Evolutionary conservation across 2,797 vertebrate genomes (phyloP), one percentile per base, ranked within the genome.

Genomic region (Epinephelus malabaricus): DNA sequence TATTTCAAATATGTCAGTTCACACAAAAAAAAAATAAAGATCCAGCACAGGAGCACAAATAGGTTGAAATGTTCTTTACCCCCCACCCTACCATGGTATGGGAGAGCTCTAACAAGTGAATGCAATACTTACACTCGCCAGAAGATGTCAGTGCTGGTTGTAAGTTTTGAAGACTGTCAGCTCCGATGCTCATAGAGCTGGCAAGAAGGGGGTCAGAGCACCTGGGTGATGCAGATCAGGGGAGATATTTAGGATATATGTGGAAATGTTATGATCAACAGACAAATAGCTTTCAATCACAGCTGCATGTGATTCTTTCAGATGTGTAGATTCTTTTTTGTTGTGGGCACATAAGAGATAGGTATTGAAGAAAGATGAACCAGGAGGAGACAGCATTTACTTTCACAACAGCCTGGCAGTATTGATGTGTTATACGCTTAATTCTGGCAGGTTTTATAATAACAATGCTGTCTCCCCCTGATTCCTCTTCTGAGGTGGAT

Each of bases 111-210:
- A n/a, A 15, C 2, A 49, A 51, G 15, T 1, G 1, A 38, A n/a
- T 69, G 59, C 25, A 69, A 34, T 68, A 82, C 89, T 79, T 63
- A 93, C 92, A 21, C 5, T 88, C 82, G 18, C 71, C 89, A 78
- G 19, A 69, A 82, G 90, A 72, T 55, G 78, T 15, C 79, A 72
- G 30, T 43, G 67, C 6, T 73, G 89, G 38, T 19, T 11, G 47
- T 27, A 82, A 69, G 62, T 49, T 67, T 60, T 40, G 56, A 71
- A 75, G 66, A 69, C 47, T 59, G 30, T 89, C 86, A 0, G 53
- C 6, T n/a, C 61, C 80, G 53, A 51, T 30, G 55, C 40, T 85
- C 14, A 66, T 17, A 56, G 69, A 61, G 43, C 61, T 82, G 40
- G 76, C 67, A 7, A 89, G 78, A 21, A 92, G 46, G 6, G 89